These are phyloP conservation scores for Amphiprion clarkii DNA, from an alignment of 2,797 vertebrate species.

Conservation along the genomic window DNA sequence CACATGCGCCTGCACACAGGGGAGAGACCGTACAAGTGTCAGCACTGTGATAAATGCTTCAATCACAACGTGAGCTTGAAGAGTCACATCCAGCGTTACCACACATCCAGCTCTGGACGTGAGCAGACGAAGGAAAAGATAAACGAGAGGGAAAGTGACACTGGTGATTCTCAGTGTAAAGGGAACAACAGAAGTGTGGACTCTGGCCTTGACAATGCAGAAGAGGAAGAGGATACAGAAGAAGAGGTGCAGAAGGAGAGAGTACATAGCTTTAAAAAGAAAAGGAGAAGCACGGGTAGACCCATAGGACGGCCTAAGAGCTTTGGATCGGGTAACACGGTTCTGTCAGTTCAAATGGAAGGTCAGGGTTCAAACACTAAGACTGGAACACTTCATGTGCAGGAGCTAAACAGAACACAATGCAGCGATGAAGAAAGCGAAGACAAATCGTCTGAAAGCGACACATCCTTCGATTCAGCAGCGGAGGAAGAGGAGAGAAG, in stretches of 20 bases:
- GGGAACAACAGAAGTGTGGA: not conserved
- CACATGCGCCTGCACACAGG: constrained; percentile 78
- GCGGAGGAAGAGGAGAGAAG: constrained; percentile 5
- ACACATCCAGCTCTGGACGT: constrained; percentile 7
- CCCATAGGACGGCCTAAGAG: constrained; percentile 52
- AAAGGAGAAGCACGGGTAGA: constrained; percentile 37
- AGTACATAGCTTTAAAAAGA: not conserved
- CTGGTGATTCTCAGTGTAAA: not conserved
- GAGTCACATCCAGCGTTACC: constrained; percentile 66
- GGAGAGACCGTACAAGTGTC: constrained; percentile 72
- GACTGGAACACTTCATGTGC: too few relatives aligned
- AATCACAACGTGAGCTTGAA: constrained; percentile 78
- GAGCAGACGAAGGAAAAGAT: not conserved
- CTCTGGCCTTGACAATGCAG: not conserved
- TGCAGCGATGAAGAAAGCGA: constrained; percentile 15
- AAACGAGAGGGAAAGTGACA: not conserved
- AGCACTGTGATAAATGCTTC: constrained; percentile 66
- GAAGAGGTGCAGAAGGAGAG: not conserved
- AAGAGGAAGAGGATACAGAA: not conserved
- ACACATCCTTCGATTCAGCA: constrained; percentile 4
- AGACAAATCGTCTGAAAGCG: not conserved
- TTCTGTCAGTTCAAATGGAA: not conserved
- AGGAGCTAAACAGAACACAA: not conserved
- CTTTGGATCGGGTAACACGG: not conserved
- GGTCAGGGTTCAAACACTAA: not conserved